Evolutionary conservation across 53 echinoderm and acorn worm genomes (phyloP).

Genomic region (Holothuria leucospilota): DNA sequence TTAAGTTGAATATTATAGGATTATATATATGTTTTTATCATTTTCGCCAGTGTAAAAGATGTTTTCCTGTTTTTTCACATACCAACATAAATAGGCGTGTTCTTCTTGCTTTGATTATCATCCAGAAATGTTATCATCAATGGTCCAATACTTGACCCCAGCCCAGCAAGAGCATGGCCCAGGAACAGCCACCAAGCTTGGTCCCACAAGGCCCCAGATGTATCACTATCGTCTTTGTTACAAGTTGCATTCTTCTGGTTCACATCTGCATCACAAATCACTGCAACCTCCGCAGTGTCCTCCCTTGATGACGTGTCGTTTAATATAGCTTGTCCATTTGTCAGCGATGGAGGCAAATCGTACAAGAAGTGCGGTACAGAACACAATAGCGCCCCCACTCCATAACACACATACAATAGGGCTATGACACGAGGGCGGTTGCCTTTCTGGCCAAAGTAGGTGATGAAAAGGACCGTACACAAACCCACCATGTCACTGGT

Average conservation of each 20-base stretch:
- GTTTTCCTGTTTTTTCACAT: background rate
- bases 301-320: background rate
- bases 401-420: slow-evolving; percentile 33
- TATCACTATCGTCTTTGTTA: slow-evolving; percentile 48
- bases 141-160: slow-evolving; percentile 58
- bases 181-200: slow-evolving; percentile 78
- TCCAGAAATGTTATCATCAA: slow-evolving; percentile 84
- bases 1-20: too few relatives aligned
- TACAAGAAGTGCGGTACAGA: slow-evolving; percentile 86
- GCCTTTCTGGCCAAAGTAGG: slow-evolving; percentile 82
- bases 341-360: slow-evolving; percentile 56
- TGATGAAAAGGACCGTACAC: slow-evolving; percentile 80
- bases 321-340: background rate
- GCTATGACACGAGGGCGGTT: slow-evolving; percentile 69
- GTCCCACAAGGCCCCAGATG: slow-evolving; percentile 68
- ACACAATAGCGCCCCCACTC: slow-evolving; percentile 71
- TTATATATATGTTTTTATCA: too few relatives aligned
- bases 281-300: background rate
- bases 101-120: slow-evolving; percentile 70
- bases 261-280: slow-evolving; percentile 3
- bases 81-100: slow-evolving; percentile 72
- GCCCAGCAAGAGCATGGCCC: slow-evolving; percentile 72
- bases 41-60: too few relatives aligned
- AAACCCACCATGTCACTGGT: slow-evolving; percentile 82
- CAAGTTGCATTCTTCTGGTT: slow-evolving; percentile 44